Conservation (phyloP, 2,797 vertebrate genomes). For the Hydrophis major region DNA sequence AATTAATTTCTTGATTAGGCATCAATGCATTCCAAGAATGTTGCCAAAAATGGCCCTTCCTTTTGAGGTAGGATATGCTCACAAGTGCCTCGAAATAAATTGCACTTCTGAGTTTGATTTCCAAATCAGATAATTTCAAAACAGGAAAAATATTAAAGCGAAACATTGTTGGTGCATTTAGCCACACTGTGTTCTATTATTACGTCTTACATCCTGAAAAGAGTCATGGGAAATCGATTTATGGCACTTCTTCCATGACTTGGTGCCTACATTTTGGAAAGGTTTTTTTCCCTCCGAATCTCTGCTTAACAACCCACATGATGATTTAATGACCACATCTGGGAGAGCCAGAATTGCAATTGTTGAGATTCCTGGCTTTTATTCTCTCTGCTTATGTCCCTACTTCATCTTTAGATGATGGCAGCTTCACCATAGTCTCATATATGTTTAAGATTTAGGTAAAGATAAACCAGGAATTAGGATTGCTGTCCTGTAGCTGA, state of each 20-base stretch:
- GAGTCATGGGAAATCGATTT: not conserved
- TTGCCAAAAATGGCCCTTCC: not conserved
- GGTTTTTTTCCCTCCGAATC: not conserved
- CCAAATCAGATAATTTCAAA: not conserved
- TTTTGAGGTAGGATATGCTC: not conserved
- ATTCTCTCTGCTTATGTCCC: not conserved
- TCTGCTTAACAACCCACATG: not conserved
- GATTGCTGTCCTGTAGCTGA: not conserved
- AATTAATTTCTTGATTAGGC: not conserved
- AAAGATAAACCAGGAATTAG: not conserved
- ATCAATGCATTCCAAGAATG: not conserved
- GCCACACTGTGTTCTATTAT: not conserved
- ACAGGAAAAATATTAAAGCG: not conserved
- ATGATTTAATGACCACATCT: not conserved
- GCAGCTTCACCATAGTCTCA: not conserved
- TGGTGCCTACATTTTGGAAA: not conserved
- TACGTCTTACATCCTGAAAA: not conserved
- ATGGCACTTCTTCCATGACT: not conserved
- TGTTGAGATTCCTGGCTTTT: not conserved
- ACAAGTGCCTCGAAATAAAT: not conserved
- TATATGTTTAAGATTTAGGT: not conserved
- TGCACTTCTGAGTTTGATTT: not conserved
- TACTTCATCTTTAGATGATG: not conserved
- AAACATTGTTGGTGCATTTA: not conserved
- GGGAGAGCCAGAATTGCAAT: not conserved